These are phyloP conservation scores for Cyclopterus lumpus DNA, from an alignment of 2,797 vertebrate species.

Conservation along the genomic window DNA sequence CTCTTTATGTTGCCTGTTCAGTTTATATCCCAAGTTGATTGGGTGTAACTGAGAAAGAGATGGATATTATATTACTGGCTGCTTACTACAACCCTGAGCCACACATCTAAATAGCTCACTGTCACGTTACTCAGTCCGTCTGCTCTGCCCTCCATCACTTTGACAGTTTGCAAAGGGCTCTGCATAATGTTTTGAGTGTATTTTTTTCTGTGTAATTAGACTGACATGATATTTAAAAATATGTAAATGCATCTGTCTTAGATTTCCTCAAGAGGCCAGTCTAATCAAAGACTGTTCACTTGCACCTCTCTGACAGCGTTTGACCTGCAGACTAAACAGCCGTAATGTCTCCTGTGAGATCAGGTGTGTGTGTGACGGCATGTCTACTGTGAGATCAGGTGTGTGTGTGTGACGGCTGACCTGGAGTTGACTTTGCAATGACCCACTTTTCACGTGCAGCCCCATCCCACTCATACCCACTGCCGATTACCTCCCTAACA, in stretches of 20 bases:
- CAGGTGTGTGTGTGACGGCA: conserved; percentile 6
- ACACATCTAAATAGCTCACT: conserved; percentile 43
- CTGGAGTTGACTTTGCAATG: conserved; percentile 62
- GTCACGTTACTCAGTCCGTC: conserved; percentile 25
- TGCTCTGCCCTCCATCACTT: conserved; percentile 3
- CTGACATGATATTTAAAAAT: not conserved
- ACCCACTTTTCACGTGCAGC: conserved; percentile 59
- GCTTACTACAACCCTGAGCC: conserved; percentile 44
- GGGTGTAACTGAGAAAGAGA: conserved; percentile 29
- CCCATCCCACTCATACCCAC: conserved; percentile 8
- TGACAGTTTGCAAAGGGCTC: not conserved
- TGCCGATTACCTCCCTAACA: conserved; percentile 28
- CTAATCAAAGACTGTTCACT: conserved; percentile 34
- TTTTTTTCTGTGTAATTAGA: not conserved
- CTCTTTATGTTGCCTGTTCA: conserved; percentile 6
- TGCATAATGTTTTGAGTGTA: not conserved
- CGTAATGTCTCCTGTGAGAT: not conserved
- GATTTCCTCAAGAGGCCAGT: conserved; percentile 74
- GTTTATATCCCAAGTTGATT: conserved; percentile 1
- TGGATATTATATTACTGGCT: conserved; percentile 45
- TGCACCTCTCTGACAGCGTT: not conserved
- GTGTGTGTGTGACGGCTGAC: conserved; percentile 52
- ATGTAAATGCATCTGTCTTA: not conserved
- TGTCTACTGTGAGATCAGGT: conserved; percentile 35
- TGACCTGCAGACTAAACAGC: conserved; percentile 6